Base-by-base conservation (phyloP, 1,140 invertebrate genomes). In the Calephelis nemesis region DNA sequence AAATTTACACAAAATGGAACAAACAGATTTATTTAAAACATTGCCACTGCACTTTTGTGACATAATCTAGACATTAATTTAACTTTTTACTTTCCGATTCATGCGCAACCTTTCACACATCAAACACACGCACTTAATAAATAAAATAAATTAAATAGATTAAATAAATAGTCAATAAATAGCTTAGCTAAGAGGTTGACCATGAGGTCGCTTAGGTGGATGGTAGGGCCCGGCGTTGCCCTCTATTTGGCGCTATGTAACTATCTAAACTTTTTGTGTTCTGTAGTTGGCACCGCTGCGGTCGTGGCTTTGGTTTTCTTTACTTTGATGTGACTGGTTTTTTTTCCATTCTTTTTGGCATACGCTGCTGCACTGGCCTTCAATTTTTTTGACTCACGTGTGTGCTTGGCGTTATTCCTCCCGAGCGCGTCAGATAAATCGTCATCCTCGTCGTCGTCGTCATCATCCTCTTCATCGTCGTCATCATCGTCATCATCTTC, bases 351-450 rank as follows among this genome's bases (percentile, higher is more conserved):
- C 87, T 93, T 94, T 93, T 93, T 93, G 88, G 92, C 84, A 84
- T 82, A 88, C 83, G 86, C 83, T 73, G 89, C 81, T 74, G 82
- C 77, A 73, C 84, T 88, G 74, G 83, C 83, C 75, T 91, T 91
- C 83, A 93, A 86, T 88, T 94, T 94, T 94, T 95, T 96, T 82
- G 95, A 96, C 96, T 96, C 96, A 96, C 96, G 95, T 96, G 95
- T 93, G 79, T 93, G 92, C 88, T 92, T 90, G 77, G 90, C 73
- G 77, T 74, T 78, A 62, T 87, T 89, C 76, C 89, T 94, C 82
- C 95, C 94, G 81, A 95, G 94, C 66, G 93, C 92, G 73, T 94
- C 93, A 72, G 92, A 93, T 65, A 94, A 91, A 77, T 93, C 93
- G 69, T 94, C 94, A 63, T 66, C 65, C 9, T 95, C 93, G 72